Evolutionary conservation across 2,797 vertebrate species (phyloP).

Genomic region (Oceanodroma leucorhoa): DNA sequence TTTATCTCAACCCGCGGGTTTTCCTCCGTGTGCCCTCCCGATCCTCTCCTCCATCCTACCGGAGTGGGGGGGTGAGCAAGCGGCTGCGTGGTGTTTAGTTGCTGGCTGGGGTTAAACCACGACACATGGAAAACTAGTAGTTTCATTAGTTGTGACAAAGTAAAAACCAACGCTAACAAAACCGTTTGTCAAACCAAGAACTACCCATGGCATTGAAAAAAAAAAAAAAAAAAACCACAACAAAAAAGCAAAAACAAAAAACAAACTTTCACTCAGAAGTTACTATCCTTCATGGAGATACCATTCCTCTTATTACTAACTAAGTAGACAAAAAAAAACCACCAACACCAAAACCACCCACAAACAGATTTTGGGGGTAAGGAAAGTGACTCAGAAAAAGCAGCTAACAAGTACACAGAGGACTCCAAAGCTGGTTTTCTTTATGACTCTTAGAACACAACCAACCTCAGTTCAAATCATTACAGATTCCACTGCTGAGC

Average conservation of each 20-base stretch:
- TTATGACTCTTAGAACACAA: not conserved
- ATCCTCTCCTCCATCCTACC: too few relatives aligned
- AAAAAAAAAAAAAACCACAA: not conserved
- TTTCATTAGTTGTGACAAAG: not conserved
- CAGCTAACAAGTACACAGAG: not conserved
- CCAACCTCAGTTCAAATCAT: not conserved
- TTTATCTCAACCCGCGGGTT: too few relatives aligned
- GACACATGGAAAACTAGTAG: not conserved
- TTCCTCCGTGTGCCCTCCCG: too few relatives aligned
- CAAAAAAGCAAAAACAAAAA: not conserved
- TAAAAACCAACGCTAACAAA: not conserved
- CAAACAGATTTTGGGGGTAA: not conserved
- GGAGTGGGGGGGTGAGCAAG: too few relatives aligned
- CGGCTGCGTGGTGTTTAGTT: too few relatives aligned
- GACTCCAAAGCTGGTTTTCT: not conserved
- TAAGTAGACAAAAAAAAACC: accelerated
- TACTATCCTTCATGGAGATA: not conserved
- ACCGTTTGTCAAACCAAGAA: not conserved
- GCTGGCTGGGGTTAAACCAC: too few relatives aligned
- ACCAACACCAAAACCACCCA: not conserved
- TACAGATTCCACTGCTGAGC: not conserved
- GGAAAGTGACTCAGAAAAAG: not conserved
- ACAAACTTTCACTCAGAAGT: not conserved
- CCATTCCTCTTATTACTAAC: not conserved
- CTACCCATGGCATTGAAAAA: not conserved